Conservation (phyloP, 2,113 vertebrate genomes). For the Alectura lathami region DNA sequence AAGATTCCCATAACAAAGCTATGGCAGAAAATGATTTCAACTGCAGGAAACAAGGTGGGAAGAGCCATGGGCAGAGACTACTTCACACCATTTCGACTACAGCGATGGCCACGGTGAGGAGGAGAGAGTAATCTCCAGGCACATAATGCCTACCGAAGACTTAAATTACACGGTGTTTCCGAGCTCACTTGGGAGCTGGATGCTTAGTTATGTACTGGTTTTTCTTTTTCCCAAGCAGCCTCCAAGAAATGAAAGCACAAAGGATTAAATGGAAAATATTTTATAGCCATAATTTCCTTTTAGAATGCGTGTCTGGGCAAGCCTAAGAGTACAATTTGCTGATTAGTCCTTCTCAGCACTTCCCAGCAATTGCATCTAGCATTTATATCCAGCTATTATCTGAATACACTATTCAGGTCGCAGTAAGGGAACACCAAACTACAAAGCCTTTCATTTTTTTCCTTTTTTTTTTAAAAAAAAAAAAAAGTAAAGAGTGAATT, state of each 20-base stretch:
- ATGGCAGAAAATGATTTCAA: background rate
- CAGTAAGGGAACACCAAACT: background rate
- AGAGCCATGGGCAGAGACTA: background rate
- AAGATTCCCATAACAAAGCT: background rate
- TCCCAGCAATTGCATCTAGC: conserved; percentile 5
- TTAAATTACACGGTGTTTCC: background rate
- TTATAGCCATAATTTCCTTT: conserved; percentile 22
- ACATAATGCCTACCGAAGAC: background rate
- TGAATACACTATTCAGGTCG: background rate
- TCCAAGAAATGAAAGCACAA: background rate
- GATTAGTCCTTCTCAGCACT: conserved; percentile 30
- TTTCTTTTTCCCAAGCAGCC: background rate
- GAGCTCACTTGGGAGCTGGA: background rate
- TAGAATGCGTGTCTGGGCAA: conserved; percentile 10
- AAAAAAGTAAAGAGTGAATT: background rate
- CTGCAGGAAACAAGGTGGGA: background rate
- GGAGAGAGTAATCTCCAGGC: background rate
- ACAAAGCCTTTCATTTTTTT: background rate
- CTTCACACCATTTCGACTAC: background rate
- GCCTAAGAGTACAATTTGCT: conserved; percentile 26
- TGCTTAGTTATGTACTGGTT: background rate
- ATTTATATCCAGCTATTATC: conserved; percentile 22
- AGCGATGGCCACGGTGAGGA: background rate
- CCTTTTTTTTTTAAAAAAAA: background rate
- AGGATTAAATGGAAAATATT: background rate